Conservation (phyloP, 2,888 invertebrate species). For the Aphidius colemani region DNA sequence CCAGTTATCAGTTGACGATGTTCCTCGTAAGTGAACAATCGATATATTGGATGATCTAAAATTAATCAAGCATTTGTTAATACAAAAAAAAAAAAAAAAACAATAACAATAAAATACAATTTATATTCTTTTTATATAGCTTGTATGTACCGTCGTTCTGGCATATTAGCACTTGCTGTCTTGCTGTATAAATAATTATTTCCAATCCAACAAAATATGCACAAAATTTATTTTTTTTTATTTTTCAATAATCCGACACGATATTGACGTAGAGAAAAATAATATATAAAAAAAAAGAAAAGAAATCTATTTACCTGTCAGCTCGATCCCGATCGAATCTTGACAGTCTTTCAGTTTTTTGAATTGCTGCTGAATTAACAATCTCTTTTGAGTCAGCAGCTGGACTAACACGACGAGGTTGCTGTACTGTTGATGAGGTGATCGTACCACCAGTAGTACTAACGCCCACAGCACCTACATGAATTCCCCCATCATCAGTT, state of each 20-base stretch:
- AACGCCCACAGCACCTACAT: constrained; percentile 48
- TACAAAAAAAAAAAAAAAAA: background rate
- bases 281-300: too few species aligned
- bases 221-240: background rate
- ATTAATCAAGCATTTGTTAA: background rate
- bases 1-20: constrained; percentile 65
- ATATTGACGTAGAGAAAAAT: background rate
- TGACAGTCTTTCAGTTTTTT: constrained; percentile 31
- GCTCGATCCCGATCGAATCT: constrained; percentile 40
- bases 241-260: background rate
- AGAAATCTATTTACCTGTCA: constrained; percentile 47
- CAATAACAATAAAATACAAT: too few species aligned
- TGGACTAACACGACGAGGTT: constrained; percentile 60
- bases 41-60: constrained; percentile 64
- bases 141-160: too few species aligned
- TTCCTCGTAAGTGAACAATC: constrained; percentile 63
- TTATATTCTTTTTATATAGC: too few species aligned
- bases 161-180: too few species aligned
- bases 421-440: constrained; percentile 49
- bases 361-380: constrained; percentile 39
- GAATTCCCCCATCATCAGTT: constrained; percentile 41
- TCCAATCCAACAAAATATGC: background rate
- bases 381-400: constrained; percentile 59
- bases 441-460: constrained; percentile 49
- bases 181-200: background rate